Conservation (phyloP, 2,888 invertebrate genomes). For the Caenorhabditis sp. region DNA sequence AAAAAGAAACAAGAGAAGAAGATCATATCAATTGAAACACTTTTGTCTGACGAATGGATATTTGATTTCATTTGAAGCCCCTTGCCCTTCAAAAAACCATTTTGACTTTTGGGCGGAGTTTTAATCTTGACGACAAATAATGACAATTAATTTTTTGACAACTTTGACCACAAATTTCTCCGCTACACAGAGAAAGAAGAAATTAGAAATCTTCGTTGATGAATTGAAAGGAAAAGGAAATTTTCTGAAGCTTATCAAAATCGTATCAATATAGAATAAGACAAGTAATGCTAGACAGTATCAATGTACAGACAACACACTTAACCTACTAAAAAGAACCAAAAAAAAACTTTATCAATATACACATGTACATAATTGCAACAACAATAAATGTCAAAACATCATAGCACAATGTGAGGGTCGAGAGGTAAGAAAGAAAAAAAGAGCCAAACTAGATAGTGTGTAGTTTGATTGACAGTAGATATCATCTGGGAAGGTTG, state of each 20-base stretch:
- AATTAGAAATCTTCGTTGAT: neutral
- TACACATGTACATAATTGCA: neutral
- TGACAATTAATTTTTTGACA: neutral
- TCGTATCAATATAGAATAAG: too few species aligned
- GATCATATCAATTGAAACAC: neutral
- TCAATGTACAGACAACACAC: too few species aligned
- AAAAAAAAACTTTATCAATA: neutral
- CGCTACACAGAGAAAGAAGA: neutral
- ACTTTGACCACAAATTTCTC: neutral
- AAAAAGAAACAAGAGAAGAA: neutral
- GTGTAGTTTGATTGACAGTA: too few species aligned
- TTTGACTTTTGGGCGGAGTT: neutral
- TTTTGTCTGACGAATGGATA: neutral
- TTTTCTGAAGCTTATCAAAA: too few species aligned
- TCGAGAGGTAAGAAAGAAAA: too few species aligned
- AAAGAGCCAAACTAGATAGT: too few species aligned
- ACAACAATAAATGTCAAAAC: too few species aligned
- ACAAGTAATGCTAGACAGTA: too few species aligned
- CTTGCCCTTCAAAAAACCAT: neutral
- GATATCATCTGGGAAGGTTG: too few species aligned
- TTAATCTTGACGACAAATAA: neutral
- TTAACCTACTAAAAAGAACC: neutral
- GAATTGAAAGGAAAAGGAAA: neutral
- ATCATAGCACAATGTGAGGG: too few species aligned
- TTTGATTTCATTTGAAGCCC: conserved; percentile 1